A percentile compares a stretch with the other conserved stretches of the same genome.
phyloP scores from a whole-genome alignment of 1,140 invertebrate genomes.

The Periplaneta americana region DNA sequence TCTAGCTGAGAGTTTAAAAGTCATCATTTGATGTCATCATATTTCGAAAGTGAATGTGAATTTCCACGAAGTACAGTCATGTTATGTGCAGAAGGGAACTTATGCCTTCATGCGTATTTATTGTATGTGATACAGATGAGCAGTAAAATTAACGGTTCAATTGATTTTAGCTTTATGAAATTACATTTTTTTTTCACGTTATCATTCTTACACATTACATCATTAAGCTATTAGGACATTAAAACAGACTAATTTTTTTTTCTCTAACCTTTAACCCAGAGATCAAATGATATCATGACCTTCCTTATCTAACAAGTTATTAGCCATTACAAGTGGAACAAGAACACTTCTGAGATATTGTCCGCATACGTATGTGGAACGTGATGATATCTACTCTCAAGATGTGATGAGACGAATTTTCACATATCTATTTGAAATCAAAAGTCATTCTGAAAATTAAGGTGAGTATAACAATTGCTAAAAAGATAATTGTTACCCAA shows the following conservation, averaged over 20 bases:
- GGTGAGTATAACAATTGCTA: neutral
- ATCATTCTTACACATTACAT: neutral
- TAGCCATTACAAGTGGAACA: neutral
- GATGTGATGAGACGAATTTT: neutral
- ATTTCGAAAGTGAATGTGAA: neutral
- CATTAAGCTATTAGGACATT: neutral
- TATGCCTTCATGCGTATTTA: neutral
- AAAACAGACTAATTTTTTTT: neutral
- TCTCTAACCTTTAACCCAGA: neutral
- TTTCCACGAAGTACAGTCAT: neutral
- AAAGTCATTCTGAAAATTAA: neutral
- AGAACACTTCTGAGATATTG: neutral
- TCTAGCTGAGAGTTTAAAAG: neutral
- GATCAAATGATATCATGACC: neutral
- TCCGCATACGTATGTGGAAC: neutral
- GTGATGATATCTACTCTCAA: neutral
- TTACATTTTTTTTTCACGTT: neutral
- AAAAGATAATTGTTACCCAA: neutral
- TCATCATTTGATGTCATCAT: neutral
- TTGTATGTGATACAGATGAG: too few species aligned
- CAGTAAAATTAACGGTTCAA: too few species aligned
- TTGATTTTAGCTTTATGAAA: neutral
- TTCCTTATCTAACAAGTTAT: neutral
- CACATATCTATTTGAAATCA: neutral
- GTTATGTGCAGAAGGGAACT: neutral